Base-by-base conservation (phyloP, 2,888 invertebrate genomes). In the Sminthurides aquaticus region DNA sequence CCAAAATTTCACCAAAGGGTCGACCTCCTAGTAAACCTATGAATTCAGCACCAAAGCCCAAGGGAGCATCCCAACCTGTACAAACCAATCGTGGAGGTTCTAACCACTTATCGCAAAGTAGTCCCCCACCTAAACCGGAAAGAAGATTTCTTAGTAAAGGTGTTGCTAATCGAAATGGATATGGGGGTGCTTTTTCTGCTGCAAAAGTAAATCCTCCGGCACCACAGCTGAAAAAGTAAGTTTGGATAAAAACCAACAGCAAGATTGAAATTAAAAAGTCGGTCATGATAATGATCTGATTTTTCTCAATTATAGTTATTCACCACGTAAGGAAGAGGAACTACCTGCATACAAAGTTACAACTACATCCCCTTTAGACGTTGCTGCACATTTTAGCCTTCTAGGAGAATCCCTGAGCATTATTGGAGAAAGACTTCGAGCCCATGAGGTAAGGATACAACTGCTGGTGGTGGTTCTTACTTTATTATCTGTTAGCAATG, bases 361-460 rank as follows among this genome's bases (percentile, higher is more conserved):
- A 5, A 88, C 88, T 8, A 89, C 89, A 55, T 86, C 88, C 63
- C 88, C 92, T 0, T 86, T 91, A 1, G 95, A 96, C 78, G 89
- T 92, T 25, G 95, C 95, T 0, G 94, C 96, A 0, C 94, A 96
- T 78, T 82, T 96, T 11, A 89, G 93, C 61, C 81, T 96, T 64
- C 82, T 97, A 18, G 96, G 96, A 0, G 96, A 96, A 79, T 95
- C 93, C 76, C 83, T 97, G 22, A 89, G 90, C 57, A 92, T 93
- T 76, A 94, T 97, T 73, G 96, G 97, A 0, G 91, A 91, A 78
- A 81, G 95, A 49, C 83, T 96, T 3, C 93, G 92, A 78, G 94
- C 95, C 76, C 94, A 94, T 76, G 91, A 93, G 83, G 89, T 88
- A 78, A 49, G 29, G n/a, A 3, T 57, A 52, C 54, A 20, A n/a